Base-by-base conservation (phyloP, 2,113 vertebrate genomes). In the Accipiter virgatus region DNA sequence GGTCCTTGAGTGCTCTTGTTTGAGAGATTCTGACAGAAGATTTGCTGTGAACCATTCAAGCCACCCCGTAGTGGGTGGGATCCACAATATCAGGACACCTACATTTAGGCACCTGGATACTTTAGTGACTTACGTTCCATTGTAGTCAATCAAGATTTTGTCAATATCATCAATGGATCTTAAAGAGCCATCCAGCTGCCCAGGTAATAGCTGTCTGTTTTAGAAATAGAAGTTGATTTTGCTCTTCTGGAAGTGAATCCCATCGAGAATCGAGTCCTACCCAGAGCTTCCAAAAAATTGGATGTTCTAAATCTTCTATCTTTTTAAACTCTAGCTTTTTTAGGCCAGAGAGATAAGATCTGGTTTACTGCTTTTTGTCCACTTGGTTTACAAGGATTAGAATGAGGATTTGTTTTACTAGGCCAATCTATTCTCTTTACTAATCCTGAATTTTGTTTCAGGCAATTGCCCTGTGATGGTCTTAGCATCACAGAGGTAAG, bases 11-110 rank as follows among this genome's bases (percentile, higher is more conserved):
- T 86, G 21, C 31, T 77, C 42, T 34, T 31, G 4, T 50, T 18
- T 72, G 16, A 2, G 10, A 89, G 21, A 26, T 2, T 38, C 18
- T 50, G 27, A 19, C 18, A 80, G 53, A 43, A 85, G 32, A 8
- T 5, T 81, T 85, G 16, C 50, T 29, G 22, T 34, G 11, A 59
- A 26, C 6, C 3, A 15, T 45, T 42, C 25, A n/a, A 67, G 9
- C 56, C 21, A 55, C 22, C 3, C 34, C 0, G 0, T 13, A 52
- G 13, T 22, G 7, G 34, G 4, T 42, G 21, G 6, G 22, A 65
- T 81, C 26, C 45, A 43, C 12, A n/a, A 3, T 36, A 48, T 34
- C 11, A 83, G 58, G 40, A 72, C 32, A 47, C 15, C 6, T 68
- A 40, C 34, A n/a, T 77, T 73, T 56, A 77, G 53, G 21, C n/a